Base-by-base conservation (phyloP, 1,140 invertebrate species). In the Trachymyrmex cornetzi region DNA sequence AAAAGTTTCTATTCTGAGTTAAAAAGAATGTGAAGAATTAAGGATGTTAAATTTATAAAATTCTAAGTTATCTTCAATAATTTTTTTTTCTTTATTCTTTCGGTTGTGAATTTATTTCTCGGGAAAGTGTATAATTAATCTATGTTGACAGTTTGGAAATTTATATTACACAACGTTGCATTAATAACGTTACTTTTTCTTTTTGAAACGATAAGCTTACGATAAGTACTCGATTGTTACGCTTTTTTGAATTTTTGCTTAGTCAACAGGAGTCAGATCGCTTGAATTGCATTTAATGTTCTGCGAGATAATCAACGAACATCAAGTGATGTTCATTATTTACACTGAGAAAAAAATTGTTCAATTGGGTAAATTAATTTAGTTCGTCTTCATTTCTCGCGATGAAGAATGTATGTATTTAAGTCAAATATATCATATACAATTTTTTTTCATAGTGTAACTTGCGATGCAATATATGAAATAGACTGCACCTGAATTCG, bases 251-350 rank as follows among this genome's bases (percentile, higher is more conserved):
- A 57, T 71, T 22, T 81, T 59, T 27, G 44, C 22, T 81, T 53
- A 14, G 59, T 71, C 34, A 34, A 81, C 53, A 44, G 24, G 30
- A 67, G 48, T 67, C 19, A 80, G 22, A 81, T 81, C 22, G 14
- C 3, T 66, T 27, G 44, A 66, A 66, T 79, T 79, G 50, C 44
- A 50, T 48, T 77, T 14, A 48, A 63, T 34, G 3, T 48, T 44
- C 11, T 55, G 27, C 3, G 19, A 74, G 16, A 74, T 74, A 55
- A 44, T 48, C 74, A 57, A 63, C 3, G 6, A 11, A 44, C 22
- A 34, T 19, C 3, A 14, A 5, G 24, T 24, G 16, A 63, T 48
- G 1, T 44, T 9, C 24, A 12, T 27, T 7, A 22, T 22, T 67
- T 16, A 16, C 9, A 44, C 38, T 12, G 9, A 44, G 38, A 44